Evolutionary conservation across 1,140 invertebrate genomes (phyloP).

Genomic region (Acromyrmex charruanus): DNA sequence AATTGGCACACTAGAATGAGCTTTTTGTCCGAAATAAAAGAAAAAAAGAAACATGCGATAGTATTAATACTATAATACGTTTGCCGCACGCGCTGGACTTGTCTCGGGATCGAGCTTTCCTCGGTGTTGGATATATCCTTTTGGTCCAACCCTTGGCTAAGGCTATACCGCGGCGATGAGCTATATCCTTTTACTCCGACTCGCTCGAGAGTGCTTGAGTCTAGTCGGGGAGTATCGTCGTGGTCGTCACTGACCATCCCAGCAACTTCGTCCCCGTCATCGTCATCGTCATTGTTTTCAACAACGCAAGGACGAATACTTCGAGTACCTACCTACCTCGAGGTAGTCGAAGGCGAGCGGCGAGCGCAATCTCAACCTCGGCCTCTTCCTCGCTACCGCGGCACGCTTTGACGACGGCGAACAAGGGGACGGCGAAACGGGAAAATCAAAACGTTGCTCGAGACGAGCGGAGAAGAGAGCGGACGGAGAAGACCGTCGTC

Average conservation of each 20-base stretch:
- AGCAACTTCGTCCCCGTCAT: slow-evolving; percentile 44
- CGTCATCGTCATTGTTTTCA: slow-evolving; percentile 24
- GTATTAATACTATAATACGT: slow-evolving; percentile 24
- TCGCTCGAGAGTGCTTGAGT: slow-evolving; percentile 53
- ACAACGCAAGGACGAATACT: neutral
- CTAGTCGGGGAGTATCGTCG: slow-evolving; percentile 8
- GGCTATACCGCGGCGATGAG: slow-evolving; percentile 54
- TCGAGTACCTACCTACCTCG: neutral
- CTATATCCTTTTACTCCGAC: slow-evolving; percentile 32
- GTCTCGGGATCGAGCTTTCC: slow-evolving; percentile 56
- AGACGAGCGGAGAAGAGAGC: slow-evolving; percentile 48
- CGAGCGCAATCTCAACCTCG: neutral
- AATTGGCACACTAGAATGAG: slow-evolving; percentile 52
- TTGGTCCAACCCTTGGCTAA: slow-evolving; percentile 77
- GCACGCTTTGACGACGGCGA: slow-evolving; percentile 26
- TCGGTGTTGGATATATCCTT: slow-evolving; percentile 77
- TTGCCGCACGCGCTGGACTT: slow-evolving; percentile 40
- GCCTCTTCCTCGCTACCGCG: neutral
- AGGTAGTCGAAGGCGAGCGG: slow-evolving; percentile 28
- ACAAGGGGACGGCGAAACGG: neutral
- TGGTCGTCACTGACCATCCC: slow-evolving; percentile 19
- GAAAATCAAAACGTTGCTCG: slow-evolving; percentile 47
- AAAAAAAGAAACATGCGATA: slow-evolving; percentile 61
- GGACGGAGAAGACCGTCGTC: slow-evolving; percentile 30
- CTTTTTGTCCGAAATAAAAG: slow-evolving; percentile 43